These are phyloP conservation scores for Mythimna impura DNA, from an alignment of 2,888 invertebrate species.

Conservation along the genomic window DNA sequence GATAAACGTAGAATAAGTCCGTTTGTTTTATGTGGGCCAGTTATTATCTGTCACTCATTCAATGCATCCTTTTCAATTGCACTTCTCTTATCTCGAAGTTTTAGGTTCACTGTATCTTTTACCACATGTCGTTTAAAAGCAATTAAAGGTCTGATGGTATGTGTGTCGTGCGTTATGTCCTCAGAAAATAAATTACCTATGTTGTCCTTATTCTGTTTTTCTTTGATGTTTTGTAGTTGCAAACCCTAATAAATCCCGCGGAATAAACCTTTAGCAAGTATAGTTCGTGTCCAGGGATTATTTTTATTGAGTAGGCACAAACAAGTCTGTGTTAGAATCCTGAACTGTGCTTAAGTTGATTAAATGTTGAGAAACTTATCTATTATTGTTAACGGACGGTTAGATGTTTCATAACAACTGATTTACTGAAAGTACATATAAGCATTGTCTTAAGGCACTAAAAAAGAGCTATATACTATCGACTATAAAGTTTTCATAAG, in stretches of 20 bases:
- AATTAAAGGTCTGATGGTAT: slow-evolving; percentile 3
- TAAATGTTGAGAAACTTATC: not conserved
- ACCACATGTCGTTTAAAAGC: not conserved
- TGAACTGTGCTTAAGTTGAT: not conserved
- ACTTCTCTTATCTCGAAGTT: slow-evolving; percentile 45
- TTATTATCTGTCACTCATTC: slow-evolving; percentile 54
- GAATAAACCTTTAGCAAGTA: not conserved
- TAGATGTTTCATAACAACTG: not conserved
- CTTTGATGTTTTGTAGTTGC: not conserved
- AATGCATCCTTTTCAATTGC: slow-evolving; percentile 51
- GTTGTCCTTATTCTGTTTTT: not conserved
- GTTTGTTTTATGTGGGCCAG: slow-evolving; percentile 58
- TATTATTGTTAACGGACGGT: not conserved
- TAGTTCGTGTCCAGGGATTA: not conserved
- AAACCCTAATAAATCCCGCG: not conserved
- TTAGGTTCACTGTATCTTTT: slow-evolving; percentile 28
- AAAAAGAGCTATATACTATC: not conserved
- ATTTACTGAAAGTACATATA: not conserved
- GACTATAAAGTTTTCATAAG: slow-evolving; percentile 11
- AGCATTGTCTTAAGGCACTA: not conserved
- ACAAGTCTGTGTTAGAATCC: not conserved
- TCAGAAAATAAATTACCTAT: not conserved
- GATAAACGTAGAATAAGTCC: slow-evolving; percentile 57
- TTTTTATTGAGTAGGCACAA: not conserved
- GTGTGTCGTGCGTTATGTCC: not conserved